These are phyloP conservation scores for Rissa tridactyla DNA, from an alignment of 2,113 vertebrate genomes.

Conservation along the genomic window DNA sequence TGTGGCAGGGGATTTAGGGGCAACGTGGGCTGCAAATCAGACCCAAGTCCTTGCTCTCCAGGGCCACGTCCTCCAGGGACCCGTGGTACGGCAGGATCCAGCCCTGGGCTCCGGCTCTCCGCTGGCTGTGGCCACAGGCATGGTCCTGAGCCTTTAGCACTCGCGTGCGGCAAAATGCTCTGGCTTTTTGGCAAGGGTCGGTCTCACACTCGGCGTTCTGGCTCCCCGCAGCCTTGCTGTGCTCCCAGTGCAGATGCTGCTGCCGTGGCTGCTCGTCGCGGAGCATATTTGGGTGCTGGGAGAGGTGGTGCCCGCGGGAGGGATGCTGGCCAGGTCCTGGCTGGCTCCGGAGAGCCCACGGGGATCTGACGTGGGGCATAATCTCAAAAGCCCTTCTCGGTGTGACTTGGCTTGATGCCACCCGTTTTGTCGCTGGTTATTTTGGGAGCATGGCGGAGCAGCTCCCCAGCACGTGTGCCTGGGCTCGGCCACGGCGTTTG, in stretches of 20 bases:
- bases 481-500: background rate
- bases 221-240: fast-evolving
- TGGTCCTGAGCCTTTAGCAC: background rate
- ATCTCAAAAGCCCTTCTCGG: background rate
- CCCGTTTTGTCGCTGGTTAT: background rate
- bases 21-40: background rate
- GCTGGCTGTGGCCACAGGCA: fast-evolving
- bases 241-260: fast-evolving
- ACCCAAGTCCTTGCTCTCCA: background rate
- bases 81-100: fast-evolving
- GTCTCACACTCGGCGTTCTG: background rate
- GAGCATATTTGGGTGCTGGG: background rate
- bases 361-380: background rate
- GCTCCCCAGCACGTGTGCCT: background rate
- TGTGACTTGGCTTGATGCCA: background rate
- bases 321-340: background rate
- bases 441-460: fast-evolving
- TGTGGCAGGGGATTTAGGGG: background rate
- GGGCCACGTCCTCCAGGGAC: background rate
- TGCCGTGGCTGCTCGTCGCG: fast-evolving
- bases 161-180: fast-evolving
- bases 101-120: background rate
- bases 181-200: background rate
- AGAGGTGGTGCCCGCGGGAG: background rate
- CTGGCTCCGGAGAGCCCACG: background rate